Conservation (phyloP, 1,140 invertebrate species). For the Bemisia tabaci region DNA sequence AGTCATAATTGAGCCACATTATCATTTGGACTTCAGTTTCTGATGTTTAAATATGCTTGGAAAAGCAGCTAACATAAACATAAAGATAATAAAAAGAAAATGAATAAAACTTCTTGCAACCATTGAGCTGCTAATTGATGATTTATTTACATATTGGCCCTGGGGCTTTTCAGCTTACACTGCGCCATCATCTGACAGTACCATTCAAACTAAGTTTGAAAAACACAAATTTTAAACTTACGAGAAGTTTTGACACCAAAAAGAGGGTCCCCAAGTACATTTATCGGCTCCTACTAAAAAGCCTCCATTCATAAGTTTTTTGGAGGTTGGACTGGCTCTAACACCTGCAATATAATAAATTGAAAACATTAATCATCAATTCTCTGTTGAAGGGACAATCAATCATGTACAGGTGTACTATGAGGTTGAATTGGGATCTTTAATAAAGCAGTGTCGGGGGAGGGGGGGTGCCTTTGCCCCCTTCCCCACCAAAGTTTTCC, state of each 20-base stretch:
- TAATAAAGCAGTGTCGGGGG: no score
- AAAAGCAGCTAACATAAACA: no score
- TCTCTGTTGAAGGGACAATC: no score
- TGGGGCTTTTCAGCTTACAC: neutral
- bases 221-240: constrained; percentile 31
- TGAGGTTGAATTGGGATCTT: no score
- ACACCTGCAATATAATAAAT: neutral
- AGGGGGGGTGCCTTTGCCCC: no score
- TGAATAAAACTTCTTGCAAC: neutral
- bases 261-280: constrained; percentile 67
- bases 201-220: neutral
- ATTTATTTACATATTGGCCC: neutral
- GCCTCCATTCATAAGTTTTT: neutral
- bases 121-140: neutral
- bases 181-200: neutral
- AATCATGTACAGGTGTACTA: no score
- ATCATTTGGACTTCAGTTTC: no score
- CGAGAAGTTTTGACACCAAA: constrained; percentile 70
- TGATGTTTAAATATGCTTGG: no score
- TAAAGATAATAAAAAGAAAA: constrained; percentile 9
- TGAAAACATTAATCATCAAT: no score
- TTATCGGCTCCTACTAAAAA: constrained; percentile 42
- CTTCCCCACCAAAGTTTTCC: no score
- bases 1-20: no score
- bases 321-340: neutral